Evolutionary conservation across 2,888 invertebrate species (phyloP), one percentile per base, ranked within the genome.

Genomic region (Zonitis immaculata): DNA sequence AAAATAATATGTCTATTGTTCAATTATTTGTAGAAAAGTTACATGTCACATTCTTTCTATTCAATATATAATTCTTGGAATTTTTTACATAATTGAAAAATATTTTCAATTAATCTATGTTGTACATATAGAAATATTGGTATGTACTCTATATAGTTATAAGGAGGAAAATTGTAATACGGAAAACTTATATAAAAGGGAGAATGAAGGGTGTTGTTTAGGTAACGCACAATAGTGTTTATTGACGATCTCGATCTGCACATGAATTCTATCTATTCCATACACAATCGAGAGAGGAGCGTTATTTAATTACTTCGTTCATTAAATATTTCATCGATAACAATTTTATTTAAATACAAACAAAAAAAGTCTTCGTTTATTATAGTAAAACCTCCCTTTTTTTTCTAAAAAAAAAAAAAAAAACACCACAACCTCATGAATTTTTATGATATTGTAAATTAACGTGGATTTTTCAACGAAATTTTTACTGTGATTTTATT

Each of bases 251-350:
- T 16, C 14, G 32, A 32, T 9, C 12, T 25, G 44, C 18, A 44
- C 22, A 27, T 44, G 44, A 44, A 44, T 6, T 27, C 22, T 18
- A 18, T 25, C 44, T 28, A 30, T 35, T 49, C 3, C 9, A n/a
- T n/a, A n/a, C 22, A 22, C 5, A 35, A 16, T 6, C 9, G 43
- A 39, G 18, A 32, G 16, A 56, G 35, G n/a, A 45, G 48, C 54
- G 49, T 56, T 54, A 51, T 57, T 59, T 51, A 54, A 49, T 49
- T 32, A 14, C 49, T 56, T 54, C 56, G 57, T 50, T 58, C 44
- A 1, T 52, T 47, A 50, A 50, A 45, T 49, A 53, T 49, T 49
- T 54, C 49, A 52, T 51, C 60, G 56, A 59, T 56, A 56, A 56
- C 53, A 55, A n/a, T n/a, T n/a, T n/a, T n/a, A n/a, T n/a, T n/a